Conservation (phyloP, 2,797 vertebrate species). For the Hyperoplus immaculatus region DNA sequence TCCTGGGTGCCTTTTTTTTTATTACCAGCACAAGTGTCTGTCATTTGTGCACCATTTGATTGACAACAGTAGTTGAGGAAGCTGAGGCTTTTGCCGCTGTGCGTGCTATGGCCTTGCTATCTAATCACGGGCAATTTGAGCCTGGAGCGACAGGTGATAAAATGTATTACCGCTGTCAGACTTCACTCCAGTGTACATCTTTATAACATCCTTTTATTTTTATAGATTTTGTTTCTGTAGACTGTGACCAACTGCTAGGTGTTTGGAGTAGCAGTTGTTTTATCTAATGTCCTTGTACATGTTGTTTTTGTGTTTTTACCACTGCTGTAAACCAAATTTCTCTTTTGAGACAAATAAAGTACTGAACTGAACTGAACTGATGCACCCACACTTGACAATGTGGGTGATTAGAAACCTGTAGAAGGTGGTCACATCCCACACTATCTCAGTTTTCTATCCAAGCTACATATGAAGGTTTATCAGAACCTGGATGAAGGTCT, state of each 20-base stretch:
- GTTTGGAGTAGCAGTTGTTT: neutral
- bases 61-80: constrained; percentile 7
- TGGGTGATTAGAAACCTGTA: neutral
- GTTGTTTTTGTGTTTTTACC: too few species aligned
- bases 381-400: neutral
- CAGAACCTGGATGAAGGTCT: neutral
- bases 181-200: neutral
- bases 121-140: constrained; percentile 32
- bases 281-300: too few species aligned
- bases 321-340: too few species aligned
- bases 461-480: neutral
- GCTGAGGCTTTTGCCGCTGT: constrained; percentile 14
- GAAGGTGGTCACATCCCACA: neutral
- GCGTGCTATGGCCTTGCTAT: constrained; percentile 14
- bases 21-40: neutral
- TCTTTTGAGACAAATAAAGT: too few species aligned
- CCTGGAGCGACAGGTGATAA: constrained; percentile 20
- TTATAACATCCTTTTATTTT: constrained; percentile 2
- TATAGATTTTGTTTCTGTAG: neutral
- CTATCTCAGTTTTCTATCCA: neutral
- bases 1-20: neutral
- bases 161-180: neutral
- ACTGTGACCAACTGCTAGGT: neutral
- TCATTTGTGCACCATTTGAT: constrained; percentile 2
- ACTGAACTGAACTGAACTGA: neutral